Percentiles rank a stretch among this genome's conserved stretches.
Conservation (phyloP, 2,797 vertebrate genomes). For the Triplophysa bombifrons region DNA sequence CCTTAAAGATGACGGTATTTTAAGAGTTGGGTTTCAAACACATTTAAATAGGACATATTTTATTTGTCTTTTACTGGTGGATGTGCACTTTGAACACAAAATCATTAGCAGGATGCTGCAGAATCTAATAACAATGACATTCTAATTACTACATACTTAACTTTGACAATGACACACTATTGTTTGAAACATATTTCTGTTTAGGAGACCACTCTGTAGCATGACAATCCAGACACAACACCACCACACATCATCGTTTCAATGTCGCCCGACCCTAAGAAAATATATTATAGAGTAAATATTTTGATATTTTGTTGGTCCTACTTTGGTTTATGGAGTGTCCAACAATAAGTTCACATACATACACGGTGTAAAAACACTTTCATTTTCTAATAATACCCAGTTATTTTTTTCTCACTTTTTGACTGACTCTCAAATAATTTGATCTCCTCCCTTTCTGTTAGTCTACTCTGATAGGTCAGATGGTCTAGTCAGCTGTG, state of each 20-base stretch:
- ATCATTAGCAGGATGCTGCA: constrained; percentile 7
- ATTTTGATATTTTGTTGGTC: too few relatives aligned
- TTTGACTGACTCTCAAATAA: too few relatives aligned
- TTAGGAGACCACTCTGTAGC: not conserved
- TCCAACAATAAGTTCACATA: too few relatives aligned
- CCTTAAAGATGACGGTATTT: constrained; percentile 16
- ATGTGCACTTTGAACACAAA: constrained; percentile 6
- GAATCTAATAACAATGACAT: constrained; percentile 8
- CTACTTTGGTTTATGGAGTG: too few relatives aligned
- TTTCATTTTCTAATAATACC: too few relatives aligned
- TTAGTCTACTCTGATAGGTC: too few relatives aligned
- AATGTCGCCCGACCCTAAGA: not conserved
- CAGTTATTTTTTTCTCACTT: too few relatives aligned
- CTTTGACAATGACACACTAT: constrained; percentile 12
- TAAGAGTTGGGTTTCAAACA: not conserved
- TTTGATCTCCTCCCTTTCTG: too few relatives aligned
- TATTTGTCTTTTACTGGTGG: not conserved
- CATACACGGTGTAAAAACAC: too few relatives aligned
- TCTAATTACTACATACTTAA: constrained; percentile 19
- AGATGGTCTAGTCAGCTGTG: too few relatives aligned
- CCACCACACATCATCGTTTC: not conserved
- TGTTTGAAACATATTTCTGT: not conserved
- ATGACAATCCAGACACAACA: not conserved
- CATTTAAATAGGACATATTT: not conserved
- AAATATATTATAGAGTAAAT: too few relatives aligned